Evolutionary conservation across 1,140 invertebrate species (phyloP), one percentile per base, ranked within the genome.

Genomic region (Drosophila willistoni): DNA sequence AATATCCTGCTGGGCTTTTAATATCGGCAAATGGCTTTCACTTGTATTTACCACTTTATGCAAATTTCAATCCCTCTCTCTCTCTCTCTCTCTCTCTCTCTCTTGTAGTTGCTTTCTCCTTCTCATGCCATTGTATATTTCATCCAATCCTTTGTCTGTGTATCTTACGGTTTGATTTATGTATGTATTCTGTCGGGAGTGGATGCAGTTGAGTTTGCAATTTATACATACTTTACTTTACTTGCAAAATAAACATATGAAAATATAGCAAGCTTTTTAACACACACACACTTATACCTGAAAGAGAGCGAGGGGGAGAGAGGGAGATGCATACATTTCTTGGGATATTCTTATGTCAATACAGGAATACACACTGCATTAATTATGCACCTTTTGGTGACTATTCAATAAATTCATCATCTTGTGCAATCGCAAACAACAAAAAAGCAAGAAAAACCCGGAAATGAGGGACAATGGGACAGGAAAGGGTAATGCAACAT

Each of bases 41-140:
- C 73, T 76, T 76, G 73, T 76, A 51, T 51, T 76, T 76, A 76
- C 73, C 73, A 73, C 73, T 76, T 76, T 76, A 76, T 76, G 66
- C 73, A 76, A 76, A 76, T 76, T 76, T 76, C 73, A 76, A 60
- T 76, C 39, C 12, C 29, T 51, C 63, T 57, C 33, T n/a, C 13
- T 10, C 14, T 34, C 41, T 42, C 36, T 54, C 10, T 41, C 34
- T 55, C 19, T 22, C 19, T 34, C 17, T 36, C 55, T 12, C 12
- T 10, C 9, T 36, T 10, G 7, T 10, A 12, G 7, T 36, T 36
- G 9, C 10, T 10, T 3, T 36, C 10, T 0, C 6, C 34, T 36
- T 36, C 34, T 36, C 34, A 36, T 36, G 7, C 34, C 5, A 13
- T 13, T 39, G 36, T 13, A 39, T 14, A 7, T 47, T 19, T 17